Conservation (phyloP, 2,797 vertebrate species). For the Lerista edwardsae region DNA sequence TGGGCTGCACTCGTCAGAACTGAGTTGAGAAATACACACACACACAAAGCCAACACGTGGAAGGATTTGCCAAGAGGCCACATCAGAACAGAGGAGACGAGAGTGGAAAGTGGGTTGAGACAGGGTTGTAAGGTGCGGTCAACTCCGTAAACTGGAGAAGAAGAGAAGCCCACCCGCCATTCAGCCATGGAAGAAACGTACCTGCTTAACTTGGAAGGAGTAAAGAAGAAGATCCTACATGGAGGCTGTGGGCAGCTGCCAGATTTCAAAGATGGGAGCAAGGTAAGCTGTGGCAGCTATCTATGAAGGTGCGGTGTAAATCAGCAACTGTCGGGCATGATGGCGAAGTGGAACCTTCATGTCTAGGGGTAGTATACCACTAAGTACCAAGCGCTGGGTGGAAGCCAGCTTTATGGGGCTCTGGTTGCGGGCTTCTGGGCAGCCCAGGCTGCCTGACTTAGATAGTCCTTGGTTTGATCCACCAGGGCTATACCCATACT, state of each 20-base stretch:
- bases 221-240: constrained; percentile 87
- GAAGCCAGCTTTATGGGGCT: neutral
- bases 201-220: constrained; percentile 82
- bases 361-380: neutral
- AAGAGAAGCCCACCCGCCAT: rapidly evolving
- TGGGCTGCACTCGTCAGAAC: neutral
- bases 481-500: neutral
- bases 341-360: too few relatives aligned
- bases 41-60: too few relatives aligned
- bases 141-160: neutral
- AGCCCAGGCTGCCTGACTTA: too few relatives aligned
- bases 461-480: too few relatives aligned
- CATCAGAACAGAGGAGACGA: neutral
- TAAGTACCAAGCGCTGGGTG: neutral
- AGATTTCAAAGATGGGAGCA: constrained; percentile 84
- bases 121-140: too few relatives aligned
- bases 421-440: too few relatives aligned
- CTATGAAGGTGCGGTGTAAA: neutral
- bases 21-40: rapidly evolving
- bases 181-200: constrained; percentile 83
- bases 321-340: neutral
- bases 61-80: neutral
- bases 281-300: constrained; percentile 73
- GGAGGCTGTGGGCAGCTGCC: constrained; percentile 84
- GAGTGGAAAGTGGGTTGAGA: neutral